A percentile compares a stretch with the other conserved stretches of the same genome.
Evolutionary conservation across 2,888 invertebrate species (phyloP).

Genomic region (Hyposoter didymator): DNA sequence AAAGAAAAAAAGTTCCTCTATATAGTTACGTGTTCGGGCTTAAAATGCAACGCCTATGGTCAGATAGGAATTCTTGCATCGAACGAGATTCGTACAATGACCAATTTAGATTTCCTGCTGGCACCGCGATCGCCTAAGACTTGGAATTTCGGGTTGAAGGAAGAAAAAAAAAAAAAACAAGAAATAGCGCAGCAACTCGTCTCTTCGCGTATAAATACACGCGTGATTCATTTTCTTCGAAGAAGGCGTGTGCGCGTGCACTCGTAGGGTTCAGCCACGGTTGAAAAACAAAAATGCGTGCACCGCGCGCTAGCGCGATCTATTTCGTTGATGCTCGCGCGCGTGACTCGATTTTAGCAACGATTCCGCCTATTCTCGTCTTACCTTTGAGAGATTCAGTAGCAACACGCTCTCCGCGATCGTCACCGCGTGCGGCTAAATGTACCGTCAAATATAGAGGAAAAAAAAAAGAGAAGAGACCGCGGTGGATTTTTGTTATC

Average conservation of each 20-base stretch:
- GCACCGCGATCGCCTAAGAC: conserved; percentile 12
- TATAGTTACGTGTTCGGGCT: too few species aligned
- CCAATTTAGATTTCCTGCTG: conserved; percentile 27
- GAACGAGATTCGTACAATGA: not conserved
- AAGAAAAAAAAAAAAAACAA: conserved; percentile 18
- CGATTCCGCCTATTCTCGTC: not conserved
- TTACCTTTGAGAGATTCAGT: not conserved
- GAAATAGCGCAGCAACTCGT: not conserved
- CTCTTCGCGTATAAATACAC: conserved; percentile 58
- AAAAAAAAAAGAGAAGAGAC: too few species aligned
- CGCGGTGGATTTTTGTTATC: too few species aligned
- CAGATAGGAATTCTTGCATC: not conserved
- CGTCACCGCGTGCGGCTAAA: too few species aligned
- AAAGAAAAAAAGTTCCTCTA: not conserved
- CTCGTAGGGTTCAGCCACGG: not conserved
- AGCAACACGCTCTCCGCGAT: not conserved
- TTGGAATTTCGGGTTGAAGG: conserved; percentile 28
- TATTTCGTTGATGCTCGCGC: too few species aligned
- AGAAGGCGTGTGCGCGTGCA: conserved; percentile 17
- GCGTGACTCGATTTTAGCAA: too few species aligned
- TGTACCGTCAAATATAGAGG: too few species aligned
- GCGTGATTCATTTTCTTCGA: conserved; percentile 64
- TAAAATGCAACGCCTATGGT: not conserved
- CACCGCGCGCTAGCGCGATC: not conserved
- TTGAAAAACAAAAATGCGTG: not conserved